A percentile compares a stretch with the other conserved stretches of the same genome.
phyloP scores from a whole-genome alignment of 1,140 invertebrate genomes.

The Heliconius hewitsoni region DNA sequence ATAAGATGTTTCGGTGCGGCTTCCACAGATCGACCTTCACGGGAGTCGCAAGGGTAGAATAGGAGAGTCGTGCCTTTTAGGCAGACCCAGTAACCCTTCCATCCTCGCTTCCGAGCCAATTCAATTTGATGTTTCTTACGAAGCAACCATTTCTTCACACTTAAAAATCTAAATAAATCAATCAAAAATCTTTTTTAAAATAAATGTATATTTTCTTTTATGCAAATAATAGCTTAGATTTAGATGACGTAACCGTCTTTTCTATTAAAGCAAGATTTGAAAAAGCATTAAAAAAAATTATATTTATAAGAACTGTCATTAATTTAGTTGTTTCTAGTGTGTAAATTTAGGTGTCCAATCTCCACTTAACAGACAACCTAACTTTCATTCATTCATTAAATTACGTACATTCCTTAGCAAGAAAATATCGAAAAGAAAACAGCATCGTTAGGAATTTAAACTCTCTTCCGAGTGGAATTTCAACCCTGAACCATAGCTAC shows the following conservation, averaged over 20 bases:
- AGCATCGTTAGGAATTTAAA: neutral
- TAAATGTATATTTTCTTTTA: neutral
- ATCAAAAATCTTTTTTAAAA: neutral
- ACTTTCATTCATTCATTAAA: too few relatives aligned
- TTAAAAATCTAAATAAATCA: constrained; percentile 89
- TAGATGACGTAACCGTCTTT: too few relatives aligned
- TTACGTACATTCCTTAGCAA: neutral
- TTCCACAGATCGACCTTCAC: constrained; percentile 94
- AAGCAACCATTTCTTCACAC: constrained; percentile 98
- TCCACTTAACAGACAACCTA: neutral
- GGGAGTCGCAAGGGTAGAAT: constrained; percentile 97
- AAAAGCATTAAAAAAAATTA: too few relatives aligned
- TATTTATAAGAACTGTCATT: too few relatives aligned
- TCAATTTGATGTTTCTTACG: constrained; percentile 98
- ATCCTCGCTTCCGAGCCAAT: constrained; percentile 95
- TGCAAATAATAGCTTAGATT: neutral
- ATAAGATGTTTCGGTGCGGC: constrained; percentile 96
- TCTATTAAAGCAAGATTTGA: too few relatives aligned
- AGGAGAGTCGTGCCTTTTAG: constrained; percentile 97
- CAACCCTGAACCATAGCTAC: neutral
- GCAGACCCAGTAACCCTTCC: constrained; percentile 99
- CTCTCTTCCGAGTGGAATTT: neutral
- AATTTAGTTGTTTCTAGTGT: too few relatives aligned
- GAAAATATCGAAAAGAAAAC: neutral
- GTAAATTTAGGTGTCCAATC: too few relatives aligned